A percentile compares a stretch with the other conserved stretches of the same genome.
phyloP scores from a whole-genome alignment of 2,113 vertebrate genomes.

The Halichoerus grypus region DNA sequence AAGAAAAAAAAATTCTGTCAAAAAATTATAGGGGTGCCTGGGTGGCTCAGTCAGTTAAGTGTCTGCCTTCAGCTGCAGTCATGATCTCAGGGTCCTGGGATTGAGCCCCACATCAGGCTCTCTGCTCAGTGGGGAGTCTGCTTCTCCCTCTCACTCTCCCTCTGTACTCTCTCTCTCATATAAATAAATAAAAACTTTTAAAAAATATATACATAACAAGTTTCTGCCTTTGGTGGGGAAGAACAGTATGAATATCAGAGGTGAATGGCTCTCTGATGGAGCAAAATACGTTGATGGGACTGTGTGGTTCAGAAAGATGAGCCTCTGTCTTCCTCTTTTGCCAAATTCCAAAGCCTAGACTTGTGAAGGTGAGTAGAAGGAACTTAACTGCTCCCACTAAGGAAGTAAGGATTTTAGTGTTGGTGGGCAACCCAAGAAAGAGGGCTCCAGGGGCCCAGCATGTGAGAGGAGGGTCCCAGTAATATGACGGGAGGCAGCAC shows the following conservation, averaged over 20 bases:
- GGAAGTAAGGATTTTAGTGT: background rate
- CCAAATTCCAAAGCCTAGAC: background rate
- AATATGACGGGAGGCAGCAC: background rate
- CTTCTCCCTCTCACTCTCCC: background rate
- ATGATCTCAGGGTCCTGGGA: no score
- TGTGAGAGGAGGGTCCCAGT: background rate
- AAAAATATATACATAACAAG: background rate
- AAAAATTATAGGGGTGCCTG: no score
- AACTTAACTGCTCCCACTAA: background rate
- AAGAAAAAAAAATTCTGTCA: background rate
- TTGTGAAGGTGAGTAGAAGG: background rate
- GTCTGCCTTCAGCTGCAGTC: no score
- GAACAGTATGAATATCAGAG: background rate
- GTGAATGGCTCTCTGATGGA: background rate
- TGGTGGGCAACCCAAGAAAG: background rate
- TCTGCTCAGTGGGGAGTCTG: background rate
- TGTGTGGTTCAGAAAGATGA: background rate
- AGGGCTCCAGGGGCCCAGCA: background rate
- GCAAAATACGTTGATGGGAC: background rate
- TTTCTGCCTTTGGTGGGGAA: background rate
- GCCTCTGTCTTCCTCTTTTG: background rate
- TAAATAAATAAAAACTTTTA: background rate
- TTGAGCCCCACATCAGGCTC: no score
- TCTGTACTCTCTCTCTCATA: background rate
- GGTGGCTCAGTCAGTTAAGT: no score